Evolutionary conservation across 2,797 vertebrate species (phyloP).

Genomic region (Rhabdophis nuchalis): DNA sequence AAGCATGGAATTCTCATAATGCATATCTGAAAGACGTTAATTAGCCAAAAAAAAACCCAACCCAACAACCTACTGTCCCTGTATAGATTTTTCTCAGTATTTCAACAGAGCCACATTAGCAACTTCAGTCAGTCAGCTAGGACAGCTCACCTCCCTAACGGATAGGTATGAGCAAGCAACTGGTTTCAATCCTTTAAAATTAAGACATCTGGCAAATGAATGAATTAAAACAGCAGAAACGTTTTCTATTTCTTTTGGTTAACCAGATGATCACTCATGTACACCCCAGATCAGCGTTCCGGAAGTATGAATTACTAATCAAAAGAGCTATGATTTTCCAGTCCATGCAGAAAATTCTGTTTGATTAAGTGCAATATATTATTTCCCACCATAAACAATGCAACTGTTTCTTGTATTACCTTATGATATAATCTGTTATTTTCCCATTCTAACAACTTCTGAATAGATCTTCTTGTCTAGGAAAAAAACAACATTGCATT

Average conservation of each 20-base stretch:
- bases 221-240: background rate
- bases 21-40: background rate
- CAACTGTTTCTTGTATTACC: slow-evolving; percentile 75
- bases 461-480: slow-evolving; percentile 95
- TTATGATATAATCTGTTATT: slow-evolving; percentile 99
- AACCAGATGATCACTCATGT: too few species aligned
- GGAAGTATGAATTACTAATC: background rate
- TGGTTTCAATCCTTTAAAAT: background rate
- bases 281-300: background rate
- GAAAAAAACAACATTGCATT: slow-evolving; percentile 55
- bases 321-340: background rate
- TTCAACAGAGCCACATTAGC: background rate
- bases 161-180: background rate
- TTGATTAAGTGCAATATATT: background rate
- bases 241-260: background rate
- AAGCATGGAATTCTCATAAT: background rate
- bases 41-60: too few species aligned
- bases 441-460: slow-evolving; percentile 98
- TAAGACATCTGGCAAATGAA: background rate
- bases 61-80: background rate
- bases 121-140: background rate
- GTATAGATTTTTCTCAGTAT: background rate
- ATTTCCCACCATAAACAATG: too few species aligned
- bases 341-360: background rate
- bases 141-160: background rate